Evolutionary conservation across 2,888 invertebrate species (phyloP).

Genomic region (Palloptera scutellata): DNA sequence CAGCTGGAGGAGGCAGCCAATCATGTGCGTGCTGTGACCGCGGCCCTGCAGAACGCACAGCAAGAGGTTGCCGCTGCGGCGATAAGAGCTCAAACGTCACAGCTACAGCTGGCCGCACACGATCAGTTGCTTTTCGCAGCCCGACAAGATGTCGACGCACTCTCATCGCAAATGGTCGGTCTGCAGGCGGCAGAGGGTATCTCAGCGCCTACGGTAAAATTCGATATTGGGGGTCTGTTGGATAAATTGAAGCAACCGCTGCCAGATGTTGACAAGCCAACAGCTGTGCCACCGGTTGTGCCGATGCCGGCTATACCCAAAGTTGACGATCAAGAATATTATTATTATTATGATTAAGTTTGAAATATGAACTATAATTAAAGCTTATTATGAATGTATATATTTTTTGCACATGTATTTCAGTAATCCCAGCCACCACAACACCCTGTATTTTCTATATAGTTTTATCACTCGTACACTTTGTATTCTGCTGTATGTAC

Average conservation of each 20-base stretch:
- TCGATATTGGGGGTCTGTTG: constrained; percentile 54
- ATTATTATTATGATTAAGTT: constrained; percentile 32
- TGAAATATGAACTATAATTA: constrained; percentile 20
- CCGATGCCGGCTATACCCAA: constrained; percentile 14
- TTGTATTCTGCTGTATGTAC: constrained; percentile 13
- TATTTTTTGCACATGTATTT: constrained; percentile 28
- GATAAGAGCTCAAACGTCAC: constrained; percentile 62
- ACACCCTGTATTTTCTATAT: constrained; percentile 20
- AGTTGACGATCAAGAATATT: neutral
- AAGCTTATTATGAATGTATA: constrained; percentile 1
- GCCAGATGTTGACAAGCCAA: constrained; percentile 51
- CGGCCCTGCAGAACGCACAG: constrained; percentile 60
- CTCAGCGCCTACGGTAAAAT: constrained; percentile 49
- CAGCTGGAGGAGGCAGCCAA: constrained; percentile 61
- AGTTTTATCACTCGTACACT: constrained; percentile 25
- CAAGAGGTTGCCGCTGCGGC: constrained; percentile 62
- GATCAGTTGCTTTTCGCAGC: constrained; percentile 64
- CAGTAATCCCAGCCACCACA: constrained; percentile 6
- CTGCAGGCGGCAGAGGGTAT: constrained; percentile 61
- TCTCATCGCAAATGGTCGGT: constrained; percentile 63
- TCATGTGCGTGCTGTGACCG: constrained; percentile 60
- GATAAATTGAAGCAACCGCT: constrained; percentile 56
- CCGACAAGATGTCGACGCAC: constrained; percentile 62
- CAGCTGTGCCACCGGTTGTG: constrained; percentile 54
- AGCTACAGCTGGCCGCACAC: constrained; percentile 63